Conservation (phyloP, 2,113 vertebrate genomes). For the Actinemys pallida region DNA sequence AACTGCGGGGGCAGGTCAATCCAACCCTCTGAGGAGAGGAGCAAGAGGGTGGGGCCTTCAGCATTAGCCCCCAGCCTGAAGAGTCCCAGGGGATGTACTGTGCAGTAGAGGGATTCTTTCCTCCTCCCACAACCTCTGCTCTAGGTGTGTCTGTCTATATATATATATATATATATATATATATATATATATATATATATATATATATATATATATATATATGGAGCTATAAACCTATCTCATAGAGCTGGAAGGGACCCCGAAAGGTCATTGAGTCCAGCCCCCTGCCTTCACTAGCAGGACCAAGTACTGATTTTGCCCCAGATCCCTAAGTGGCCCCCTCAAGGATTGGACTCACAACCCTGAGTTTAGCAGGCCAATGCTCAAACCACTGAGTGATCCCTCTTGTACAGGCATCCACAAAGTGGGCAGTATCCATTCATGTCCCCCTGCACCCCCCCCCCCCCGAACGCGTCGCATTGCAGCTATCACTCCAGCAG, state of each 20-base stretch:
- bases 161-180: no score
- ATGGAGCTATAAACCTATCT: no score
- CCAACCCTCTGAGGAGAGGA: not conserved
- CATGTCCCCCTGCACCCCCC: not conserved
- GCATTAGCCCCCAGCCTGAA: not conserved
- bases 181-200: no score
- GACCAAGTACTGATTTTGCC: no score
- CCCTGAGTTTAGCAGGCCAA: no score
- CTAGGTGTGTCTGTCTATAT: not conserved
- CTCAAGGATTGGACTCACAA: no score
- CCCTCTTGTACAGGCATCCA: not conserved
- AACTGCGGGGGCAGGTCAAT: not conserved
- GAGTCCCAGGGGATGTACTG: not conserved
- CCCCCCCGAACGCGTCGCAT: not conserved
- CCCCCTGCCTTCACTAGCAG: no score
- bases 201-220: no score
- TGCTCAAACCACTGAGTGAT: no score
- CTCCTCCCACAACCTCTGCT: not conserved
- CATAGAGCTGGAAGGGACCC: no score
- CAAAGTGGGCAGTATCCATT: rapidly evolving
- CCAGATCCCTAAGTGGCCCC: no score
- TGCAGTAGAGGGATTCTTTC: not conserved
- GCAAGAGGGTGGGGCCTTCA: not conserved
- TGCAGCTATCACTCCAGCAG: not conserved
- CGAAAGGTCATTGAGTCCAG: no score